Evolutionary conservation across 2,113 vertebrate species (phyloP).

Genomic region (Sarotherodon lohbergeri): DNA sequence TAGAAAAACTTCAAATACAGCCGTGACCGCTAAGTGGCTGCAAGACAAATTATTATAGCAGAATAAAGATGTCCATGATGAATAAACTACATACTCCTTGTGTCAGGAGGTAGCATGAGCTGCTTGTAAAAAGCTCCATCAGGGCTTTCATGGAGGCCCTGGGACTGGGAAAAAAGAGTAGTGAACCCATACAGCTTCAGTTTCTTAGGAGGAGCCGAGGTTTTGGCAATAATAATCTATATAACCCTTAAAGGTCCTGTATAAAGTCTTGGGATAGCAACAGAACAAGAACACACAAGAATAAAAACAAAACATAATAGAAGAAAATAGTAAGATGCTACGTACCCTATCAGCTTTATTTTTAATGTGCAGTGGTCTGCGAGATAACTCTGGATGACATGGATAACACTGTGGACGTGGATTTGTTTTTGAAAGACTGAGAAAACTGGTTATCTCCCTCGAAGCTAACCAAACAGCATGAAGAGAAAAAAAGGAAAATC

Average conservation of each 20-base stretch:
- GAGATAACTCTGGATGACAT: not conserved
- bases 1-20: slow-evolving; percentile 37
- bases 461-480: not conserved
- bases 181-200: not conserved
- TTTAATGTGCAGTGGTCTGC: not conserved
- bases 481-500: not conserved
- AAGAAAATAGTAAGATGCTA: not conserved
- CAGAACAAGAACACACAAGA: not conserved
- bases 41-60: slow-evolving; percentile 12
- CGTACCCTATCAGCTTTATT: not conserved
- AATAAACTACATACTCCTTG: slow-evolving; percentile 9
- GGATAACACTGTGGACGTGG: not conserved
- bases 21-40: not conserved
- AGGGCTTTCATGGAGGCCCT: not conserved
- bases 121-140: not conserved
- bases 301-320: not conserved
- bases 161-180: not conserved
- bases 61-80: slow-evolving; percentile 11
- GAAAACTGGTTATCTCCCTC: not conserved
- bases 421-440: not conserved
- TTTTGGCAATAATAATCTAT: not conserved
- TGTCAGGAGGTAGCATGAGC: not conserved
- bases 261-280: not conserved
- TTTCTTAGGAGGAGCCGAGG: not conserved
- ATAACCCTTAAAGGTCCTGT: not conserved